A percentile compares a stretch with the other conserved stretches of the same genome.
Evolutionary conservation across 2,797 vertebrate species (phyloP).

Genomic region (Sciaenops ocellatus): DNA sequence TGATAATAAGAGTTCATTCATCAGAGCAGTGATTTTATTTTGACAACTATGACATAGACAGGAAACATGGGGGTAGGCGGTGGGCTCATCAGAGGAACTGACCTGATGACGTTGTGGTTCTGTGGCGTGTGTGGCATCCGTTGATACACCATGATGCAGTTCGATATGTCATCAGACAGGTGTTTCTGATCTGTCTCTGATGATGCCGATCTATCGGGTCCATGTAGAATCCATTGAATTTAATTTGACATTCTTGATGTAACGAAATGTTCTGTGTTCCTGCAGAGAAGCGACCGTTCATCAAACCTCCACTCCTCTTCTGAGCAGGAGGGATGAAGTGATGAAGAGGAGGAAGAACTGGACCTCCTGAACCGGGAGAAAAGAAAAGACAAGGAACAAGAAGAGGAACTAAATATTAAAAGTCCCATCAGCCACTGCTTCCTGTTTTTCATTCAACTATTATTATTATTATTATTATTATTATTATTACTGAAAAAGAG

Average conservation of each 20-base stretch:
- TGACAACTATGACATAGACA: too few species aligned
- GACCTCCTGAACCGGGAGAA: constrained; percentile 33
- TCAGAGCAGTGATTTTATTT: constrained; percentile 6
- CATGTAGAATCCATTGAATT: too few species aligned
- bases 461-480: not conserved
- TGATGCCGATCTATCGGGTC: too few species aligned
- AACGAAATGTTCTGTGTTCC: not conserved
- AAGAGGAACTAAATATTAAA: not conserved
- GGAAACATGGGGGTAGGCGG: too few species aligned
- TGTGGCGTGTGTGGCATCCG: too few species aligned
- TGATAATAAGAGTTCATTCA: constrained; percentile 33
- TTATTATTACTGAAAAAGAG: not conserved
- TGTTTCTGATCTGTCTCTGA: too few species aligned
- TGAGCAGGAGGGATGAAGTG: constrained; percentile 66
- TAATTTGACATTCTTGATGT: too few species aligned
- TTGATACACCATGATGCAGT: too few species aligned
- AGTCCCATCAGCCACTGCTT: constrained; percentile 34
- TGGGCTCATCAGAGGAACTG: too few species aligned
- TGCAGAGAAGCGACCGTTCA: constrained; percentile 86
- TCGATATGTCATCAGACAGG: too few species aligned
- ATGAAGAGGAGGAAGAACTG: not conserved
- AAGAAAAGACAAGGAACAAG: not conserved
- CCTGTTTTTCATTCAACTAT: not conserved
- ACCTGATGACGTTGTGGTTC: too few species aligned
- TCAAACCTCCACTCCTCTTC: constrained; percentile 88